A percentile compares a stretch with the other conserved stretches of the same genome.
phyloP scores from a whole-genome alignment of 1,140 invertebrate genomes.

The Coptotermes formosanus region DNA sequence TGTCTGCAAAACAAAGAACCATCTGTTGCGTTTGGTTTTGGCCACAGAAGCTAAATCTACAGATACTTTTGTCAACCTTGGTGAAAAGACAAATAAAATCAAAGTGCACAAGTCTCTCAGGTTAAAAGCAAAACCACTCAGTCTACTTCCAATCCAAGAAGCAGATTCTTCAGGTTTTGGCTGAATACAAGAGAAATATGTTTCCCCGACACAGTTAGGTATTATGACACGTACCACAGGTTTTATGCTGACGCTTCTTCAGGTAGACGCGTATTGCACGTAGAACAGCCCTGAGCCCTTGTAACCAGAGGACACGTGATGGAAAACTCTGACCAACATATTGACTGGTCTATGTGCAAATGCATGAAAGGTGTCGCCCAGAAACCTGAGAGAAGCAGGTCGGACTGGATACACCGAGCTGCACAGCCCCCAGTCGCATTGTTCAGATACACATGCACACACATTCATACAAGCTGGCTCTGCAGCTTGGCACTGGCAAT shows the following conservation, averaged over 20 bases:
- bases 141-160: not conserved
- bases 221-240: not conserved
- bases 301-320: conserved; percentile 30
- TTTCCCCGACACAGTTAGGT: not conserved
- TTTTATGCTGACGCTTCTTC: not conserved
- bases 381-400: conserved; percentile 4
- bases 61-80: conserved; percentile 10
- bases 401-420: not conserved
- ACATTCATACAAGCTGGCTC: not conserved
- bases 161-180: not conserved
- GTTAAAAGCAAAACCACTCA: conserved; percentile 3
- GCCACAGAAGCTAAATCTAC: not conserved
- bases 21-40: not conserved
- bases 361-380: not conserved
- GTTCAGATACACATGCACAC: not conserved
- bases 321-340: not conserved
- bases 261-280: conserved; percentile 24
- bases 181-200: conserved; percentile 21
- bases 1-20: not conserved
- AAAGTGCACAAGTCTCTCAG: not conserved
- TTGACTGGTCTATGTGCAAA: conserved; percentile 24
- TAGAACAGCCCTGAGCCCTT: conserved; percentile 43
- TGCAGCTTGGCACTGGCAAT: not conserved
- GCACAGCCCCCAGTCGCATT: not conserved
- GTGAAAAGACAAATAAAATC: not conserved